These are phyloP conservation scores for Oncorhynchus masou DNA, from an alignment of 2,113 vertebrate genomes.

Conservation along the genomic window DNA sequence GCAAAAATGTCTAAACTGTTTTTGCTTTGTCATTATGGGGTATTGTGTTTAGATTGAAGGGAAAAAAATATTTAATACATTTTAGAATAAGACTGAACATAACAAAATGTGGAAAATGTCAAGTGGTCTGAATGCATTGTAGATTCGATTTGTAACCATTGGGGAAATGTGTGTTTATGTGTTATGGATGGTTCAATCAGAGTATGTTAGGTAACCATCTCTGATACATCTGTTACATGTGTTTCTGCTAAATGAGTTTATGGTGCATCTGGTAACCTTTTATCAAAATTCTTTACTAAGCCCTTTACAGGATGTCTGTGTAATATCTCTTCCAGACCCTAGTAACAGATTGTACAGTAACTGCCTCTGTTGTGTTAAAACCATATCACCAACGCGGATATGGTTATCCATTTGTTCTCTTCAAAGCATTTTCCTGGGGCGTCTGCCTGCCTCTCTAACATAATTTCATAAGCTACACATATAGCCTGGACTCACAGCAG, in stretches of 20 bases:
- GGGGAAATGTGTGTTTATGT: not conserved
- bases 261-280: not conserved
- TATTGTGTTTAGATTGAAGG: no score
- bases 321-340: slow-evolving; percentile 17
- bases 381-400: slow-evolving; percentile 15
- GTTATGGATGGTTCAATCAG: not conserved
- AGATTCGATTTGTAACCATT: not conserved
- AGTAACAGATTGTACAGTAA: slow-evolving; percentile 10
- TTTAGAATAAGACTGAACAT: no score
- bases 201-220: not conserved
- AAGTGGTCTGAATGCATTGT: not conserved
- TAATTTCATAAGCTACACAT: slow-evolving; percentile 9
- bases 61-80: no score
- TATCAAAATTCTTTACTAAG: not conserved
- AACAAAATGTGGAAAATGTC: no score
- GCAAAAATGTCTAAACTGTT: no score
- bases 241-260: not conserved
- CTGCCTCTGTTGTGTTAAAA: slow-evolving; percentile 30
- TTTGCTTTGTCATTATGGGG: no score
- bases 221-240: not conserved
- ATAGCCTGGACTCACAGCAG: slow-evolving; percentile 13
- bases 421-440: slow-evolving; percentile 1
- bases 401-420: slow-evolving; percentile 21
- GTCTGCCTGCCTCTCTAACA: slow-evolving; percentile 20
- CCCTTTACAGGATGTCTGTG: slow-evolving; percentile 26